Evolutionary conservation across 2,888 invertebrate species (phyloP), one percentile per base, ranked within the genome.

Genomic region (Hypomecis atomaria): DNA sequence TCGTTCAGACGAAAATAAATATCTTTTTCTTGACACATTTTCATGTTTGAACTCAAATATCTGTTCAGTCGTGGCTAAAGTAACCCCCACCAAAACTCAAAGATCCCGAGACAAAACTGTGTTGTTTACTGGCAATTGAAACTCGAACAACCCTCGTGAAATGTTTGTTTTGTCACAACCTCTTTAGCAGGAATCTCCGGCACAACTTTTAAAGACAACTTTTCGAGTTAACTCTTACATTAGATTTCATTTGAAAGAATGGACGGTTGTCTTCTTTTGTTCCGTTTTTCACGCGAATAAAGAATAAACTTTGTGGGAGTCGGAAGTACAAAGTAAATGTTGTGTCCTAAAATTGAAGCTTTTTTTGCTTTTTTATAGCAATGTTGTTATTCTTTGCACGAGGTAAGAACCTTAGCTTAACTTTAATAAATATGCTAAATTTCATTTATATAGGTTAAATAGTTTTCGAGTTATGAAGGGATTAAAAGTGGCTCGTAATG

Each of bases 151-250:
- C 52, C 63, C 60, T 59, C 53, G 59, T 66, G 57, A 58, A 58
- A 55, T 55, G 55, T 55, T 58, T 58, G 58, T 58, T 58, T 58
- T 66, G 66, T 69, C 66, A 69, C 34, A 69, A 69, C 62, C 49
- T 57, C 59, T 38, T 60, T 49, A 62, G 59, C 33, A n/a, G 58
- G 40, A 59, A 55, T 49, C 58, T 63, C 65, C 49, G 57, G 49
- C 54, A 55, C 33, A 40, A 52, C 34, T 62, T 38, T 42, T 37
- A 37, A 13, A 40, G 40, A 48, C 49, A 43, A 58, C 58, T 48
- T 58, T 49, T 34, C 48, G 33, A 58, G 48, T 58, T 49, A 43
- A 58, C 47, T 49, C 49, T 42, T 11, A 48, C 56, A 47, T 56
- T 45, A 44, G 36, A 55, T 55, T 55, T 37, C 37, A 45, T 55